Conservation (phyloP, 2,888 invertebrate species). For the Achlya flavicornis region DNA sequence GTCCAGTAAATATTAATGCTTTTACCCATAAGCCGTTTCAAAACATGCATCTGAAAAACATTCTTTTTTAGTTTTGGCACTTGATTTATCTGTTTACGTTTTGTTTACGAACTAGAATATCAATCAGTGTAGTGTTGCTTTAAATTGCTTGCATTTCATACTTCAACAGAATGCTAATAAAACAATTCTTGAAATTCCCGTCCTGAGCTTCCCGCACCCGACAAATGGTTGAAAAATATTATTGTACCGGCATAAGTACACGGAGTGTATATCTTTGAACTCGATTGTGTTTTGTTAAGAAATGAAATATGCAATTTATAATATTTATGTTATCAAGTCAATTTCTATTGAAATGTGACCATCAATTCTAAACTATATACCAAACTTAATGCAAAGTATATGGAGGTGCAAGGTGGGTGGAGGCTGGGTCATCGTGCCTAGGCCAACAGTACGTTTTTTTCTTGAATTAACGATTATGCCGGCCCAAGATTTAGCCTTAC, state of each 20-base stretch:
- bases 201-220: background rate
- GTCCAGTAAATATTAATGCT: slow-evolving; percentile 4
- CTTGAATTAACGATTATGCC: too few species aligned
- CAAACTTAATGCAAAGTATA: too few species aligned
- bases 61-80: background rate
- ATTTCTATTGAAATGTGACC: background rate
- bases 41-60: background rate
- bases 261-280: background rate
- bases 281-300: background rate
- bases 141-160: background rate
- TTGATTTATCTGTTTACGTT: slow-evolving; percentile 5
- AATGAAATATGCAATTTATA: background rate
- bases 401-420: too few species aligned
- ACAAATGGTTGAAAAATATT: background rate
- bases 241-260: background rate
- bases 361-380: too few species aligned
- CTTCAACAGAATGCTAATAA: background rate
- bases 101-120: background rate
- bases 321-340: background rate
- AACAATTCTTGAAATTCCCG: background rate
- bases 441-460: too few species aligned
- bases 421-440: too few species aligned
- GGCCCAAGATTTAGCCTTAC: too few species aligned
- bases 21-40: background rate
- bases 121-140: background rate